Base-by-base conservation (phyloP, 2,797 vertebrate species). In the Cyclopterus lumpus region DNA sequence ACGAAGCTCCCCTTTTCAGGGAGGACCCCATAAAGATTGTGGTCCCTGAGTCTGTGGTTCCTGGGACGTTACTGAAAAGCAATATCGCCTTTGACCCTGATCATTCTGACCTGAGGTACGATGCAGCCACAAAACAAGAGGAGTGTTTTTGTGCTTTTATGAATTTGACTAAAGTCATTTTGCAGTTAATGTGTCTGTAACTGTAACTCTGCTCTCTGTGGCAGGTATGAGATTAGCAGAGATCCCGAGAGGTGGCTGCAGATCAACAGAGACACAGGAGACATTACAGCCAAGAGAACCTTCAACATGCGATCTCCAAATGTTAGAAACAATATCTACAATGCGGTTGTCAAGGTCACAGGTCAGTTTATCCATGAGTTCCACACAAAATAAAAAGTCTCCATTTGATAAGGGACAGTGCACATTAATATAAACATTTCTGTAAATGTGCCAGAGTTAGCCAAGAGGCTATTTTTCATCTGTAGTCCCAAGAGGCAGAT, bases 191-290 rank as follows among this genome's bases (percentile, higher is more conserved):
- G 6, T 48, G 46, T 42, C 7, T 55, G 44, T 62, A 15, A 12
- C 20, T 28, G 10, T 28, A 6, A 30, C 22, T 18, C n/a, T 71
- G 8, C 34, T 79, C 16, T 69, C 54, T 81, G 55, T 53, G 36
- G 36, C 80, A 99, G 98, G 83, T 99, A 96, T 83, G 91, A 95
- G 67, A 94, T 97, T 30, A 94, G 90, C 79, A 94, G 92, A 12
- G 97, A 97, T 91, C 96, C 96, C 0, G 97, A 96, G 48, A 93
- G 91, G 51, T 99, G 98, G 97, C 93, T 99, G 79, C 91, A 82
- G 5, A 93, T 99, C 59, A 89, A 97, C 61, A 74, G 72, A 2
- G 86, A 91, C 22, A 86, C 95, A 0, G 98, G 98, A 75, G 91
- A 89, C 38, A 90, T 99, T 30, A 90, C 75, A 51, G 95, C 95